Percentiles rank a stretch among this genome's conserved stretches.
phyloP scores from a whole-genome alignment of 2,797 vertebrate genomes.

The Mus spretus region DNA sequence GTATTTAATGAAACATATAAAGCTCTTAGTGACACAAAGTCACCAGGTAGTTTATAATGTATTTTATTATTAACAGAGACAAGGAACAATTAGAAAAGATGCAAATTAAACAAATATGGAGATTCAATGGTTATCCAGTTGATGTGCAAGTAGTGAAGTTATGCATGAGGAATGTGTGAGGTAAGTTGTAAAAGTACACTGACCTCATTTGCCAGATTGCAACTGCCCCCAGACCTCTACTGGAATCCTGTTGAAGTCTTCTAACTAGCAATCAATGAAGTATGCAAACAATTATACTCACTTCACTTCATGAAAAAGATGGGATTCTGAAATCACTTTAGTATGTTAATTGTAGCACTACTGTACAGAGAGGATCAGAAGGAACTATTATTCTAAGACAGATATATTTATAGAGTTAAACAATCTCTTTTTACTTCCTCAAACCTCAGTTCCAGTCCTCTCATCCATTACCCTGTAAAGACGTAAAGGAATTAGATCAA shows the following conservation, averaged over 20 bases:
- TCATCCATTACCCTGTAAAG: slow-evolving; percentile 44
- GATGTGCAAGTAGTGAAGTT: not conserved
- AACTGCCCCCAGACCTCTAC: not conserved
- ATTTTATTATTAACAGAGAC: not conserved
- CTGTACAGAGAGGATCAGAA: slow-evolving; percentile 40
- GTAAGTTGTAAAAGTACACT: not conserved
- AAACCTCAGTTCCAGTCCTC: slow-evolving; percentile 57
- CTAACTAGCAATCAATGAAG: slow-evolving; percentile 35
- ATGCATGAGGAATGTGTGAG: not conserved
- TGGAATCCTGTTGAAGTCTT: slow-evolving; percentile 25
- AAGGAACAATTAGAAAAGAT: slow-evolving; percentile 40
- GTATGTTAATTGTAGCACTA: slow-evolving; percentile 53
- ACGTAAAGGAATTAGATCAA: slow-evolving; percentile 65
- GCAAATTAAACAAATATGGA: not conserved
- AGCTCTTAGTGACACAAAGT: not conserved
- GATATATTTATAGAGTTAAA: slow-evolving; percentile 36
- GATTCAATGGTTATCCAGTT: not conserved
- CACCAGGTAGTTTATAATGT: not conserved
- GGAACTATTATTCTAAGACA: slow-evolving; percentile 63
- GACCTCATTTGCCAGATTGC: not conserved
- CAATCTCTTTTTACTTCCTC: slow-evolving; percentile 2
- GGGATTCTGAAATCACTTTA: slow-evolving; percentile 66
- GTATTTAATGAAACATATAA: not conserved
- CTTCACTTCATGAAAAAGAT: slow-evolving; percentile 30
- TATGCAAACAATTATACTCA: slow-evolving; percentile 30